These are phyloP conservation scores for Phortica okadai DNA, from an alignment of 2,888 invertebrate species.

Conservation along the genomic window DNA sequence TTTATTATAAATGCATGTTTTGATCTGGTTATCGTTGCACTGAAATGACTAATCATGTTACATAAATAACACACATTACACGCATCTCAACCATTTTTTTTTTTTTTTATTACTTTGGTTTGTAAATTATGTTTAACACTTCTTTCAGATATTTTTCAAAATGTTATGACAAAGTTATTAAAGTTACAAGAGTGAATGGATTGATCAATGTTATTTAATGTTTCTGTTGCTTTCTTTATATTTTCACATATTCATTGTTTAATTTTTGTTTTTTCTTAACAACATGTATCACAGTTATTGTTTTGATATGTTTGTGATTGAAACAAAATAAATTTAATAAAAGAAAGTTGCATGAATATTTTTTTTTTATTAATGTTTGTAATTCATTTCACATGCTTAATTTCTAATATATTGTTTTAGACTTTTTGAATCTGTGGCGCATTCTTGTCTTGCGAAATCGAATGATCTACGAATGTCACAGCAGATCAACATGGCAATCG, in stretches of 20 bases:
- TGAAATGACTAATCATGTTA: too few species aligned
- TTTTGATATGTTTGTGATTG: constrained; percentile 4
- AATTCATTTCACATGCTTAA: background rate
- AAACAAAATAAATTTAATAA: constrained; percentile 1
- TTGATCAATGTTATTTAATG: background rate
- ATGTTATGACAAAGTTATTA: background rate
- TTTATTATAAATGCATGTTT: background rate
- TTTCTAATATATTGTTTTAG: constrained; percentile 76
- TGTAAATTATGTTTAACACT: background rate
- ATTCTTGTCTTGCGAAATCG: constrained; percentile 94
- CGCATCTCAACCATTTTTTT: background rate
- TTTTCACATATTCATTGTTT: background rate
- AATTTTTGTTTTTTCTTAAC: constrained; percentile 14
- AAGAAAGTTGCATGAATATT: background rate
- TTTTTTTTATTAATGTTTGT: constrained; percentile 9
- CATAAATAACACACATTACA: too few species aligned
- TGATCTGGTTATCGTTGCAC: too few species aligned
- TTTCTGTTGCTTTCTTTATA: background rate
- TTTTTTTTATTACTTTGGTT: constrained; percentile 22
- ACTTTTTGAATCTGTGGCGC: constrained; percentile 96
- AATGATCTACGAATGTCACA: constrained; percentile 75
- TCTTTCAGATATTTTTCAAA: constrained; percentile 21
- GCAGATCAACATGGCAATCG: constrained; percentile 73
- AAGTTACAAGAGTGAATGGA: constrained; percentile 1
- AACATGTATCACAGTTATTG: background rate